These are phyloP conservation scores for Paraplagusia blochii DNA, from an alignment of 2,113 vertebrate genomes.

Conservation along the genomic window DNA sequence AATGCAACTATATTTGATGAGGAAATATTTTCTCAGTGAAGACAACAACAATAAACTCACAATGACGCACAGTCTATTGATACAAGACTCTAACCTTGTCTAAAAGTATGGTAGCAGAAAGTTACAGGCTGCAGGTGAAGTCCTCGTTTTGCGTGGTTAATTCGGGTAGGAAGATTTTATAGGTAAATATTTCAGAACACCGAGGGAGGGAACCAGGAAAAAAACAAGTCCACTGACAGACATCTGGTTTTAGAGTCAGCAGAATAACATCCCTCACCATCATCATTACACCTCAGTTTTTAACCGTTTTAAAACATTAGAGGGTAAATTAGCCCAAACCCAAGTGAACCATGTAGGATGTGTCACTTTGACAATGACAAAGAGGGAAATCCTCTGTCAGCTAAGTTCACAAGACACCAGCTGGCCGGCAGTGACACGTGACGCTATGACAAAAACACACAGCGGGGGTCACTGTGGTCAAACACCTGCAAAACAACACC, in stretches of 20 bases:
- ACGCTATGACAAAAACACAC: constrained; percentile 20
- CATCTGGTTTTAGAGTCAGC: constrained; percentile 1
- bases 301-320: neutral
- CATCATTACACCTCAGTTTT: neutral
- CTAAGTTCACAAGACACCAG: constrained; percentile 27
- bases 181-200: no score
- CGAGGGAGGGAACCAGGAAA: no score
- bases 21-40: no score
- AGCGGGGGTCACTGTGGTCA: constrained; percentile 4
- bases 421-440: constrained; percentile 28
- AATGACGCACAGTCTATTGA: no score
- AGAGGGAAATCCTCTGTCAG: constrained; percentile 46
- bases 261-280: constrained; percentile 1
- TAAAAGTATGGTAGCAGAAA: no score
- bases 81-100: no score
- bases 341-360: neutral
- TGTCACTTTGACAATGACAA: constrained; percentile 16
- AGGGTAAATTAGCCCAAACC: neutral
- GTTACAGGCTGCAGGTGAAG: no score
- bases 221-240: neutral
- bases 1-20: no score
- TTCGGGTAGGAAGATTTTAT: no score
- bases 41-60: no score
- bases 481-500: constrained; percentile 31
- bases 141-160: no score